A percentile compares a stretch with the other conserved stretches of the same genome.
These are phyloP conservation scores for Eugnorisma glareosa DNA, from an alignment of 2,888 invertebrate genomes.

Conservation along the genomic window DNA sequence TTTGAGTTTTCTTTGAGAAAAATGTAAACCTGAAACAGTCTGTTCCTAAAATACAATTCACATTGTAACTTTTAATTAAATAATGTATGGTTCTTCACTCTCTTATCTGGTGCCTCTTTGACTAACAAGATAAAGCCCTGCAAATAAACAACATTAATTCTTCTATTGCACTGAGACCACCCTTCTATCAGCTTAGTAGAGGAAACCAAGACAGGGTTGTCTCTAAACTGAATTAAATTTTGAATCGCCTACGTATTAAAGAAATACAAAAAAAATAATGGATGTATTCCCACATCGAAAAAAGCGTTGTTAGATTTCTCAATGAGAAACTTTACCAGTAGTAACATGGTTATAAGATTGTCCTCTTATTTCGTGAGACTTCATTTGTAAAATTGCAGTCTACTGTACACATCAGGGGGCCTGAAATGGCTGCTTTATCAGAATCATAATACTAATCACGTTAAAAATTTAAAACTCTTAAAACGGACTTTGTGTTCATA, in stretches of 20 bases:
- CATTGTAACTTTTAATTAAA: neutral
- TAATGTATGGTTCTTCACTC: neutral
- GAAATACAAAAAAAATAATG: neutral
- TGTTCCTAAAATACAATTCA: neutral
- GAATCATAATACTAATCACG: too few species aligned
- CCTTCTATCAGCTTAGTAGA: conserved; percentile 11
- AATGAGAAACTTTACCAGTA: too few species aligned
- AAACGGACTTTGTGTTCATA: too few species aligned
- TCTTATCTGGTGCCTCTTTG: neutral
- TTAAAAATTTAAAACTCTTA: too few species aligned
- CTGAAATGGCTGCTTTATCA: too few species aligned
- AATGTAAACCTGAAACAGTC: too few species aligned
- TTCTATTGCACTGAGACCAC: conserved; percentile 17
- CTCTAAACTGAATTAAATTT: neutral
- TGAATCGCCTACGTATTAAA: too few species aligned
- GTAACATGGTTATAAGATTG: too few species aligned
- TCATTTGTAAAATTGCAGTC: neutral
- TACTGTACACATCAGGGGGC: too few species aligned
- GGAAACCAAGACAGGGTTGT: conserved; percentile 18
- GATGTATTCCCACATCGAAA: neutral
- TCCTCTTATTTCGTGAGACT: too few species aligned
- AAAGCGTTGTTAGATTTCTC: neutral
- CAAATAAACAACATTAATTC: conserved; percentile 14
- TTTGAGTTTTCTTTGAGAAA: neutral
- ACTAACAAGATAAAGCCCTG: conserved; percentile 28